phyloP scores from a whole-genome alignment of 2,797 vertebrate species.

The Acanthis flammea region DNA sequence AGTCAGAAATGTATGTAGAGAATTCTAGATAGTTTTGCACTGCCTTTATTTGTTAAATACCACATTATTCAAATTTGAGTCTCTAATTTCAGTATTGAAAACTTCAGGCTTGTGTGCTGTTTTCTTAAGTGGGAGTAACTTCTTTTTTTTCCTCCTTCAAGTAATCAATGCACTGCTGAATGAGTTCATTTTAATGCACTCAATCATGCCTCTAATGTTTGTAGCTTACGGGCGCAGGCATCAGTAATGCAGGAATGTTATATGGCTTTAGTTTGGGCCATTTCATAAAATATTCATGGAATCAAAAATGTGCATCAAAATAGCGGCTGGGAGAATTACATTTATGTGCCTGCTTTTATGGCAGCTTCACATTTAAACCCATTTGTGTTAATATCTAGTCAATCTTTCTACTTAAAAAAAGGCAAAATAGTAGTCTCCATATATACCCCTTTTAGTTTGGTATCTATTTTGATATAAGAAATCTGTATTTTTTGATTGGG shows the following conservation, averaged over 20 bases:
- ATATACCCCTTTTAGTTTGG: constrained; percentile 70
- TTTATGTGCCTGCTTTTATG: constrained; percentile 89
- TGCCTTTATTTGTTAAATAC: constrained; percentile 71
- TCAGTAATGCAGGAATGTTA: constrained; percentile 96
- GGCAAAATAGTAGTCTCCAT: constrained; percentile 71
- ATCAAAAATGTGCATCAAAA: constrained; percentile 95
- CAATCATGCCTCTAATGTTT: constrained; percentile 96
- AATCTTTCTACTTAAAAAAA: constrained; percentile 80
- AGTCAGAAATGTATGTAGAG: constrained; percentile 72
- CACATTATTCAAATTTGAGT: constrained; percentile 55
- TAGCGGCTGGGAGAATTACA: constrained; percentile 91
- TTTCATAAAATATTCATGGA: constrained; percentile 97
- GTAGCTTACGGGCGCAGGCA: constrained; percentile 92
- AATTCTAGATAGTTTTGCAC: constrained; percentile 72
- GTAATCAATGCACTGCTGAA: constrained; percentile 97
- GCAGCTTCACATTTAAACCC: constrained; percentile 86
- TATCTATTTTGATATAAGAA: constrained; percentile 71
- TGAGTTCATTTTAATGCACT: constrained; percentile 98
- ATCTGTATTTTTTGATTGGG: constrained; percentile 49
- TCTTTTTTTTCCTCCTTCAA: constrained; percentile 76
- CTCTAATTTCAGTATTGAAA: constrained; percentile 67
- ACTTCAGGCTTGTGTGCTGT: constrained; percentile 74
- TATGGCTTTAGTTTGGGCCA: constrained; percentile 93
- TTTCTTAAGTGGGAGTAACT: constrained; percentile 80
- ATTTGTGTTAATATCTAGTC: constrained; percentile 87